phyloP scores from a whole-genome alignment of 2,888 invertebrate genomes.

The Trichogramma dendrolimi region DNA sequence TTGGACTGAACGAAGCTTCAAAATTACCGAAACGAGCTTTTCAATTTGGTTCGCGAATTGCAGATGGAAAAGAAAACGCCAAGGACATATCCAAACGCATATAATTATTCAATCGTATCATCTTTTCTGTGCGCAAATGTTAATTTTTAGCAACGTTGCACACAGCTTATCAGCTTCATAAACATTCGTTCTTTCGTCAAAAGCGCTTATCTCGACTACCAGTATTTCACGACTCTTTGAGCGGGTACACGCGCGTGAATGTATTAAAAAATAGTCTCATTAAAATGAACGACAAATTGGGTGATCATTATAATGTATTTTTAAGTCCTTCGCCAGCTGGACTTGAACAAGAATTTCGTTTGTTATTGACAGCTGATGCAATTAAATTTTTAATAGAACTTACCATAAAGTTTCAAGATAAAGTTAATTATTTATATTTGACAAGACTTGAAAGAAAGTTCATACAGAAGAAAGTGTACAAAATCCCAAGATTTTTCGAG shows the following conservation, averaged over 20 bases:
- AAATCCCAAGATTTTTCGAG: constrained; percentile 52
- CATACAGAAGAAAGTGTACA: constrained; percentile 41
- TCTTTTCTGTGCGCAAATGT: neutral
- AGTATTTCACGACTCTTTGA: neutral
- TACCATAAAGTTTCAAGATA: constrained; percentile 54
- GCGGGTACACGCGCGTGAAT: neutral
- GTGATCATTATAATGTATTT: constrained; percentile 39
- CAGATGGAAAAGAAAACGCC: constrained; percentile 85
- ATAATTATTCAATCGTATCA: constrained; percentile 20
- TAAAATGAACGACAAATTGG: constrained; percentile 4
- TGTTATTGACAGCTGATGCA: constrained; percentile 58
- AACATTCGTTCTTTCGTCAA: neutral
- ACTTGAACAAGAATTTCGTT: constrained; percentile 56
- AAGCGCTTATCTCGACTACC: neutral
- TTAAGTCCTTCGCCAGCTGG: constrained; percentile 57
- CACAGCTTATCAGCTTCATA: neutral
- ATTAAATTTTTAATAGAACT: constrained; percentile 58
- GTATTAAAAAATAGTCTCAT: neutral
- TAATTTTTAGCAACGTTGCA: neutral
- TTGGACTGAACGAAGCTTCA: constrained; percentile 65
- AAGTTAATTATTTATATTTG: constrained; percentile 54
- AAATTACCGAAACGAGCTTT: constrained; percentile 85
- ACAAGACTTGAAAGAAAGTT: constrained; percentile 51
- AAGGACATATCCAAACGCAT: constrained; percentile 62
- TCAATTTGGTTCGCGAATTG: constrained; percentile 96